Base-by-base conservation (phyloP, 2,888 invertebrate genomes). In the Andrena camellia region DNA sequence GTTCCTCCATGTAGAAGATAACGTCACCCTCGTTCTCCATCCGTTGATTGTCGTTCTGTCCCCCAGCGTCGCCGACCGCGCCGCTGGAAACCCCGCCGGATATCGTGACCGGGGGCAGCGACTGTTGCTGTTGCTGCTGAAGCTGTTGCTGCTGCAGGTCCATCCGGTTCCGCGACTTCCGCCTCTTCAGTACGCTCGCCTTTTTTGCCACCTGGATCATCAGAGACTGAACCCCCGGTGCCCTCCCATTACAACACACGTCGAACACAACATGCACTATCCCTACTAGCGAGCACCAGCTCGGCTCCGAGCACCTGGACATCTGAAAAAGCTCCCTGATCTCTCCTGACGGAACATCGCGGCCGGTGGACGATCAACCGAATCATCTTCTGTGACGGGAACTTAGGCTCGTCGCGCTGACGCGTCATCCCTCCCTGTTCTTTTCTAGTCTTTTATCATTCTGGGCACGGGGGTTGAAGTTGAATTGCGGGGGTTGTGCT, bases 161-260 rank as follows among this genome's bases (percentile, higher is more conserved):
- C 96, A 96, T 96, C 87, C 96, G 95, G 90, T 96, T 96, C 90
- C 96, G 95, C 70, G 96, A 96, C 93, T 96, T 96, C 81, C 97
- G 94, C 82, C 97, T 94, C 92, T 96, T 96, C 88, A 97, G 95
- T 86, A 97, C 96, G 90, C 96, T 97, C 85, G 97, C 97, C 92
- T 96, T 96, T 93, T 97, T 96, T 83, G 96, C 96, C 91, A 96
- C 96, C 96, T 96, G 96, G 92, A 96, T 95, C 95, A 96, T 96
- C 93, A 96, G 95, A 95, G 96, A 96, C 96, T 96, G 95, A 95
- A 95, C 95, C 95, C 93, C 93, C 93, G 93, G 91, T 92, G 93
- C 93, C 93, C 92, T 92, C 92, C 92, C 93, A 91, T 93, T 93
- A 93, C 92, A 92, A 92, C 90, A 92, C 93, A 93, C 93, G 91